Base-by-base conservation (phyloP, 1,140 invertebrate genomes). In the Ganaspis sp. region DNA sequence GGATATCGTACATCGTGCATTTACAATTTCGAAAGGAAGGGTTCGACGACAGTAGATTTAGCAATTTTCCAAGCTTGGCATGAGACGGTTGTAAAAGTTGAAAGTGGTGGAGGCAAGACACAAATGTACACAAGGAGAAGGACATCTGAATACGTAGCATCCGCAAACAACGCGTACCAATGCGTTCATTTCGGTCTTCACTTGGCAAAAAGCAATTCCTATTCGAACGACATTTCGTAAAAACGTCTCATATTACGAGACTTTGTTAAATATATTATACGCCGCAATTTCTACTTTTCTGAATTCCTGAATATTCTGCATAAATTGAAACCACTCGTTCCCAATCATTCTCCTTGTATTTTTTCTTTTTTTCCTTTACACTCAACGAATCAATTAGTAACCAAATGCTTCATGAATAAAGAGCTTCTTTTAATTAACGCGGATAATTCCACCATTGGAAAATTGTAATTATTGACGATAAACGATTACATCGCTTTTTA, bases 161-260 rank as follows among this genome's bases (percentile, higher is more conserved):
- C 23, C 21, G 58, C 58, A 29, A 64, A 64, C 58, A 64, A 64
- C 23, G 54, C 54, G 23, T 64, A 64, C 23, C 58, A 64, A 64
- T 29, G 58, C 58, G 23, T 26, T 64, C 58, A 29, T 64, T 29
- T 64, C n/a, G 23, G 58, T 64, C 58, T 26, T 26, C 11, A 34
- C 58, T 64, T 26, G 11, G 23, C 83, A 83, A 85, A 69, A 73
- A 81, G 85, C 85, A 76, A 87, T 88, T 88, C 74, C 82, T 86
- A 88, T 88, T 85, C 87, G 78, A 88, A 88, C 84, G 86, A 88
- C 84, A 84, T 85, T 86, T 82, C 83, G 86, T 88, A 87, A 87
- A 87, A 87, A 86, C 82, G 82, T 87, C 83, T 85, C 81, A 82
- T 82, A 84, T 83, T 73, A 82, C 79, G 69, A 64, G 26, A 64